Conservation (phyloP, 2,113 vertebrate genomes). For the Raphicerus campestris region DNA sequence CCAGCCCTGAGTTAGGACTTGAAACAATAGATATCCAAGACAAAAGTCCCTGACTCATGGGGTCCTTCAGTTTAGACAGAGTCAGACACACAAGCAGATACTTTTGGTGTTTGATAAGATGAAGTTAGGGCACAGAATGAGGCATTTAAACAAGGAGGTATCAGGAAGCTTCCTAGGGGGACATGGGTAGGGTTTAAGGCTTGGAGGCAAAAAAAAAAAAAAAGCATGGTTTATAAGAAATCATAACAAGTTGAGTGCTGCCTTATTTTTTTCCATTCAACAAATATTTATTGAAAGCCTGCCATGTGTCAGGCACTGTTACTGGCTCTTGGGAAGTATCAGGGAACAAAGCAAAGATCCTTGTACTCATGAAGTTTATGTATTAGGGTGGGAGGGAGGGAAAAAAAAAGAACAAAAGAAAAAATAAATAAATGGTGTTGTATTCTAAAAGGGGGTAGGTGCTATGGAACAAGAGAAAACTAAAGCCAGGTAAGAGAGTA, state of each 20-base stretch:
- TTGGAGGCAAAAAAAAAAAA: not conserved
- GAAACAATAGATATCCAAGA: not conserved
- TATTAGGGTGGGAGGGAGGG: not conserved
- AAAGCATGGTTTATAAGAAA: not conserved
- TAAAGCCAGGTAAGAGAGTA: not conserved
- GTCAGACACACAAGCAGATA: not conserved
- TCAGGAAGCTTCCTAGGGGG: not conserved
- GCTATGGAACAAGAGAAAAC: not conserved
- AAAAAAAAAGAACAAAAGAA: not conserved
- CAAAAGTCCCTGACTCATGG: not conserved
- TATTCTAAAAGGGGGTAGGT: not conserved
- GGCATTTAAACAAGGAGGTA: not conserved
- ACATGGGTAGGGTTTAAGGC: not conserved
- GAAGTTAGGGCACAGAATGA: not conserved
- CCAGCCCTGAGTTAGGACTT: not conserved
- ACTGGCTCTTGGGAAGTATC: not conserved
- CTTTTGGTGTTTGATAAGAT: not conserved
- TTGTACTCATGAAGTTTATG: not conserved
- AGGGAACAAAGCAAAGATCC: not conserved
- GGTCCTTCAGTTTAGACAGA: not conserved
- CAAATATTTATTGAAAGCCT: not conserved
- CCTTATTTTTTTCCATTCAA: not conserved
- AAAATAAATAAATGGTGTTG: not conserved
- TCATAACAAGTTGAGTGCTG: not conserved
- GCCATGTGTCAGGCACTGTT: not conserved